Evolutionary conservation across 1,140 invertebrate species (phyloP), one percentile per base, ranked within the genome.

Genomic region (Potamilus streckersoni): DNA sequence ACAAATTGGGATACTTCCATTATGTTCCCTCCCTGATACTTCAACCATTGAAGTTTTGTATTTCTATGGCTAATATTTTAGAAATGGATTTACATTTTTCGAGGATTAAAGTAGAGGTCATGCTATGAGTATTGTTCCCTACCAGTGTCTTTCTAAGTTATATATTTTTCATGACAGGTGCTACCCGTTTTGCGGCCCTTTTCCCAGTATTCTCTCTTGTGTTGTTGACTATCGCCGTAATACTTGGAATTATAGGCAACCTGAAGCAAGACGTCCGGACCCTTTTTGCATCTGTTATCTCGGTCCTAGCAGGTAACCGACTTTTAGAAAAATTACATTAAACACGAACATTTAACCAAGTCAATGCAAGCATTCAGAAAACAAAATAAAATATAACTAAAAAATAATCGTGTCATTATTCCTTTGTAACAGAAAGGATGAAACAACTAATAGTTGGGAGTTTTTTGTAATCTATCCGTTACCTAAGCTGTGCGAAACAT

Each of bases 181-280:
- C 82, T 5, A 85, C 84, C 16, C 67, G 85, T 62, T 72, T 79
- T 38, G 79, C 85, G n/a, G 81, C 85, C 12, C 83, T 84, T 27
- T 75, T 85, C 1, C 80, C 82, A 12, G 83, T 84, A 17, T 78
- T 79, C 3, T 76, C 82, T 60, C 75, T 87, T 16, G 71, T 87
- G 49, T 67, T 86, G 59, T 74, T 83, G 55, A 75, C 84, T 14
- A 59, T 83, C 11, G 86, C 75, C 19, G 78, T 83, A 31, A 80
- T 82, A 20, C 74, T 85, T 20, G 82, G 78, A 15, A 82, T 83
- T 12, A 65, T 84, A n/a, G 86, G 86, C 16, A 85, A 81, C 73
- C 80, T 82, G 38, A 76, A 83, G 23, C 66, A 73, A 13, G 84
- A 87, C 69, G 78, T 80, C 17, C 83, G 81, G 59, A 85, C 84